Evolutionary conservation across 2,113 vertebrate species (phyloP).

Genomic region (Phyllostomus discolor): DNA sequence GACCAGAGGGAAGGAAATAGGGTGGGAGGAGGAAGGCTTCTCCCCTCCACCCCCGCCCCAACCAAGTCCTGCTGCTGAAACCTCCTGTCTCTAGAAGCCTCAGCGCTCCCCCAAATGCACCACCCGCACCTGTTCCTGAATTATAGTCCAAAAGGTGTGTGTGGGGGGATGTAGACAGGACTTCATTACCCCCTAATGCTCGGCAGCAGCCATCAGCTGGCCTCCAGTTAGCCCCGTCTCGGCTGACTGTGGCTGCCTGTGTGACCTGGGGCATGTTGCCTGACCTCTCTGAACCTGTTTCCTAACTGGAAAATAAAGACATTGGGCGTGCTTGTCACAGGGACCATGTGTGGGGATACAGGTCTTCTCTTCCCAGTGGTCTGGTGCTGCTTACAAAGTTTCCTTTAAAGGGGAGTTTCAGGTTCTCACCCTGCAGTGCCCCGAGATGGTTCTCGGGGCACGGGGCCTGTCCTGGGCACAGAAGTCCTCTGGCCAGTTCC

Average conservation of each 20-base stretch:
- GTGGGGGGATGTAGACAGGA: not conserved
- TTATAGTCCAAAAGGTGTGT: not conserved
- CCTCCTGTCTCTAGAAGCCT: not conserved
- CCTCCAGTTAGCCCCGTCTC: not conserved
- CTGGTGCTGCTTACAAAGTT: not conserved
- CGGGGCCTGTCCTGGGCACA: not conserved
- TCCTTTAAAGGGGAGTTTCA: not conserved
- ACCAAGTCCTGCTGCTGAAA: not conserved
- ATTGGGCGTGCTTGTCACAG: not conserved
- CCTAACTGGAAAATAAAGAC: not conserved
- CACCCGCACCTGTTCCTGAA: not conserved
- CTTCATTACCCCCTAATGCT: not conserved
- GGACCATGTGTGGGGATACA: too few species aligned
- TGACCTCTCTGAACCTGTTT: constrained; percentile 34
- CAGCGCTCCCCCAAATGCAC: not conserved
- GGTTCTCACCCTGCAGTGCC: not conserved
- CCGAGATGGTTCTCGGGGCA: not conserved
- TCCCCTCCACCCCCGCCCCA: too few species aligned
- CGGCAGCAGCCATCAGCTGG: not conserved
- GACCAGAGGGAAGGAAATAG: not conserved
- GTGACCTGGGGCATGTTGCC: not conserved
- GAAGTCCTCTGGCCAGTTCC: not conserved
- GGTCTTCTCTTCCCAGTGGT: not conserved
- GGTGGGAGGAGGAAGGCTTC: not conserved
- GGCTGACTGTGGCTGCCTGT: not conserved